These are phyloP conservation scores for Eupleurogrammus muticus DNA, from an alignment of 2,797 vertebrate species.

Conservation along the genomic window DNA sequence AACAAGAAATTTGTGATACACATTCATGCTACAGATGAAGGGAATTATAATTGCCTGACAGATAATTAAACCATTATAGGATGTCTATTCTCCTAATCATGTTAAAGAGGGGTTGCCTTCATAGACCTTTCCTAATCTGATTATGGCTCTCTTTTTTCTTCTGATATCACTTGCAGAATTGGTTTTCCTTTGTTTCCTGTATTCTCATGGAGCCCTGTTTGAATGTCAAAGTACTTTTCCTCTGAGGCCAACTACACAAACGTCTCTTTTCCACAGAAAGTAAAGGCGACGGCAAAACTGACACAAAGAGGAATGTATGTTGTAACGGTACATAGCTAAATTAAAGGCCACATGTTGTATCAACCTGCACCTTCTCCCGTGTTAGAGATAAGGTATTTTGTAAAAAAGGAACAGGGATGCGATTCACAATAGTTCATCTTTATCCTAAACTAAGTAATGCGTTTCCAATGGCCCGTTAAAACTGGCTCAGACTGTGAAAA, in stretches of 20 bases:
- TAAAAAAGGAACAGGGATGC: constrained; percentile 5
- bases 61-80: constrained; percentile 52
- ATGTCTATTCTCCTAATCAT: constrained; percentile 56
- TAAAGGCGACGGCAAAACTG: not conserved
- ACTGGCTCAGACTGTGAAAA: constrained; percentile 59
- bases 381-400: not conserved
- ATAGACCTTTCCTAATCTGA: constrained; percentile 49
- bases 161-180: constrained; percentile 32
- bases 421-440: constrained; percentile 25
- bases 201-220: constrained; percentile 12
- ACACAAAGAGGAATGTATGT: not conserved
- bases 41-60: constrained; percentile 10
- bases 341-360: not conserved
- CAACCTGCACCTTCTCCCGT: not conserved
- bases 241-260: not conserved
- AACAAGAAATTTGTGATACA: constrained; percentile 19
- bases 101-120: constrained; percentile 46
- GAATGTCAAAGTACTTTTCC: constrained; percentile 28
- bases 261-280: not conserved
- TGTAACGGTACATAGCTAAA: not conserved
- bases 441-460: constrained; percentile 58
- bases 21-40: constrained; percentile 25
- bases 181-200: constrained; percentile 56
- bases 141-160: constrained; percentile 27
- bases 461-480: constrained; percentile 67